Base-by-base conservation (phyloP, 2,113 vertebrate species). In the Engystomops pustulosus region DNA sequence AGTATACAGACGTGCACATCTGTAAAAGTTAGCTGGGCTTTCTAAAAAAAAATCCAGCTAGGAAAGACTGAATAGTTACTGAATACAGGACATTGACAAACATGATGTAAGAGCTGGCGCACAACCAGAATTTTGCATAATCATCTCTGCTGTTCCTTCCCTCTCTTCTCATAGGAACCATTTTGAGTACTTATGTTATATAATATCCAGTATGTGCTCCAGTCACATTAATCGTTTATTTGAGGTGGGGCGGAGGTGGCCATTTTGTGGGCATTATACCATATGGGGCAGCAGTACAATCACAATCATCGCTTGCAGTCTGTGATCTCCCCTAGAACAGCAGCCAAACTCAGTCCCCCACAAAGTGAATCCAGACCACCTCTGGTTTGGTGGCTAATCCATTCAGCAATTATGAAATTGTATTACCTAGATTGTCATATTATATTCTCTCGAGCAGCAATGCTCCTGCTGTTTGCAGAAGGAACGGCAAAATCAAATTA, bases 41-140 rank as follows among this genome's bases (percentile, higher is more conserved):
- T 49, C 44, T 30, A 18, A 74, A 32, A 18, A 74, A 32, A 74
- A 32, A 23, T 17, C 44, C 70, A 74, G 45, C 49, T 30, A 74
- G 41, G 41, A 74, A 47, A 74, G 23, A 18, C 25, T 74, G 51
- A 78, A 78, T 58, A 58, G 32, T 78, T 78, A 38, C 27, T 78
- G 75, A 78, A 41, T 58, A 78, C 75, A 55, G 75, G 51, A 78
- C 51, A 60, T 60, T 78, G 75, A 78, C 75, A 78, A 78, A 78
- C 32, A 78, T 78, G 51, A 58, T 78, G 75, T 78, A 78, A 78
- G 20, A 78, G 53, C 36, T 78, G 75, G 75, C 51, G n/a, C 4
- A 7, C 12, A 23, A 53, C 51, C 75, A 78, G 51, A 8, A 17
- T 78, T 78, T 78, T 78, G 51, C 47, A 78, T 78, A 78, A 78